phyloP scores from a whole-genome alignment of 92 coral and sea anemone species.

The Micromussa lordhowensis region DNA sequence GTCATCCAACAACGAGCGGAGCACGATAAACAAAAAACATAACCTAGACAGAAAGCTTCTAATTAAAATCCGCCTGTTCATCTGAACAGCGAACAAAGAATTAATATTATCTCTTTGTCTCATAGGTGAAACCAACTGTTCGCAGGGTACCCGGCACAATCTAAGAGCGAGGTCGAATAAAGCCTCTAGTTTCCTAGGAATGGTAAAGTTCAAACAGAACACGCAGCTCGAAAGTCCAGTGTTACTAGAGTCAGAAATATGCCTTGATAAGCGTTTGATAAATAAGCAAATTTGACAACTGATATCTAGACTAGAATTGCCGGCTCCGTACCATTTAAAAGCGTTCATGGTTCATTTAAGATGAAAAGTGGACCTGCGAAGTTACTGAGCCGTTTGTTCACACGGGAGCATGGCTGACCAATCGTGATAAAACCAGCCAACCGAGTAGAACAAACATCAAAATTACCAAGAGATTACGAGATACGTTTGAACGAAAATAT shows the following conservation, averaged over 20 bases:
- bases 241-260: not conserved
- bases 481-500: slow-evolving; percentile 4
- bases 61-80: not conserved
- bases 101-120: not conserved
- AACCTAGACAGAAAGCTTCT: not conserved
- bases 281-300: not conserved
- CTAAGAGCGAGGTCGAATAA: not conserved
- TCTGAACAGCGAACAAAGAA: not conserved
- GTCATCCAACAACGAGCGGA: not conserved
- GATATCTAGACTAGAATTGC: not conserved
- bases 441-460: slow-evolving; percentile 10
- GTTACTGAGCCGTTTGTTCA: slow-evolving; percentile 3
- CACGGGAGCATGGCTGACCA: not conserved
- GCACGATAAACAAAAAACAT: not conserved
- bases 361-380: slow-evolving; percentile 15
- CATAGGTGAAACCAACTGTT: no score
- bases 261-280: no score
- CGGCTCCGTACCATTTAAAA: not conserved
- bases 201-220: not conserved
- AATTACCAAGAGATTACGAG: slow-evolving; percentile 28
- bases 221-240: not conserved
- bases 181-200: not conserved
- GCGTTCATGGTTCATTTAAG: slow-evolving; percentile 6
- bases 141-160: not conserved
- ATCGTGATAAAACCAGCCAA: slow-evolving; percentile 3